Conservation (phyloP, 2,888 invertebrate genomes). For the Scaeva pyrastri region DNA sequence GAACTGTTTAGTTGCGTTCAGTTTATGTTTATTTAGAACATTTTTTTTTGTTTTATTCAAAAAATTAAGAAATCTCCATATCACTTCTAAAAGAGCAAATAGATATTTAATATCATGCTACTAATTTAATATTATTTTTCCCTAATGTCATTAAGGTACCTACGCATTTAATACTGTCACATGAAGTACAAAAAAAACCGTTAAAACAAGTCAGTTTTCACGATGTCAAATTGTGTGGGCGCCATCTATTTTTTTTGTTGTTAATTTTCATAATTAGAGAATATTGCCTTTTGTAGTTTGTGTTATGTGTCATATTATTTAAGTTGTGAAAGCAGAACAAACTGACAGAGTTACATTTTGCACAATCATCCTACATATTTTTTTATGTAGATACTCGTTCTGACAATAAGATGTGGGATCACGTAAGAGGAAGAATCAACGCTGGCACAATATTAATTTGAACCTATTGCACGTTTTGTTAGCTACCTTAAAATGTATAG, state of each 20-base stretch:
- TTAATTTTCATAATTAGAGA: not conserved
- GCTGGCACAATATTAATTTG: not conserved
- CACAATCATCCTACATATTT: slow-evolving; percentile 6
- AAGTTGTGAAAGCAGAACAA: slow-evolving; percentile 1
- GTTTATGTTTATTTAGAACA: too few relatives aligned
- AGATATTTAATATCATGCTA: too few relatives aligned
- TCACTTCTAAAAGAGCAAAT: too few relatives aligned
- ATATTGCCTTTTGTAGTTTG: not conserved
- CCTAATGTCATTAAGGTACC: too few relatives aligned
- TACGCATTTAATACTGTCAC: too few relatives aligned
- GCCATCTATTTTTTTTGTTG: not conserved
- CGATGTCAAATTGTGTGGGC: not conserved
- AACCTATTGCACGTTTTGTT: not conserved
- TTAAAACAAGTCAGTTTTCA: too few relatives aligned
- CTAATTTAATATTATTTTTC: too few relatives aligned
- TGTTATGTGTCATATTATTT: not conserved
- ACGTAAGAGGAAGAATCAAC: not conserved
- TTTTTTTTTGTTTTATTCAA: too few relatives aligned
- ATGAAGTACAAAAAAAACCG: too few relatives aligned
- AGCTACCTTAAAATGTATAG: not conserved
- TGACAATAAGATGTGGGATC: not conserved
- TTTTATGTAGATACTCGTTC: too few relatives aligned
- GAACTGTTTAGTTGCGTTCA: too few relatives aligned
- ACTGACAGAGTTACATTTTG: not conserved
- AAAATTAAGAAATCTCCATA: too few relatives aligned